These are phyloP conservation scores for Diplodus sargus DNA, from an alignment of 2,797 vertebrate genomes.

Conservation along the genomic window DNA sequence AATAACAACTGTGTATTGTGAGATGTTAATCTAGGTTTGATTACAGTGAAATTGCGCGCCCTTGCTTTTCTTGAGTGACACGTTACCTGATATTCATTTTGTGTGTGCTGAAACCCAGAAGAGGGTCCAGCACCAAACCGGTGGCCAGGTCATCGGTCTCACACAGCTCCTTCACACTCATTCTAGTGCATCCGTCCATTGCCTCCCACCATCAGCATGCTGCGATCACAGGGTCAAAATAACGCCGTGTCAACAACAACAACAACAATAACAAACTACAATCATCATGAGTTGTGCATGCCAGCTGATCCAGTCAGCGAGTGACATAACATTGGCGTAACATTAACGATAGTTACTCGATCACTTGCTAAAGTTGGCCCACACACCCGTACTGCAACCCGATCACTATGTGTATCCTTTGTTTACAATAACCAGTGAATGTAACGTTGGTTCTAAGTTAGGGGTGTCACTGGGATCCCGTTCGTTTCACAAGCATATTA, in stretches of 20 bases:
- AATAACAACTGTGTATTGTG: neutral
- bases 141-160: conserved; percentile 95
- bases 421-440: neutral
- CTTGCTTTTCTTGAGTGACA: neutral
- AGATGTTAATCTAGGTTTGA: no score
- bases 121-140: conserved; percentile 91
- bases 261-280: conserved; percentile 37
- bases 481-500: conserved; percentile 31
- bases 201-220: conserved; percentile 90
- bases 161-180: conserved; percentile 94
- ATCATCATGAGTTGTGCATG: conserved; percentile 16
- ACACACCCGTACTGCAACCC: neutral
- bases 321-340: neutral
- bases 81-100: conserved; percentile 95
- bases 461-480: conserved; percentile 13
- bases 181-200: conserved; percentile 92
- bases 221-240: conserved; percentile 66
- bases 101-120: conserved; percentile 93
- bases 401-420: neutral
- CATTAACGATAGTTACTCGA: neutral
- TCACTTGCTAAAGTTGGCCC: neutral
- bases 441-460: neutral
- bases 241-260: conserved; percentile 37
- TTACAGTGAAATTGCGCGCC: neutral
- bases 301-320: conserved; percentile 7